Conservation (phyloP, 2,888 invertebrate species). For the Lepidocyrtoides sp. region DNA sequence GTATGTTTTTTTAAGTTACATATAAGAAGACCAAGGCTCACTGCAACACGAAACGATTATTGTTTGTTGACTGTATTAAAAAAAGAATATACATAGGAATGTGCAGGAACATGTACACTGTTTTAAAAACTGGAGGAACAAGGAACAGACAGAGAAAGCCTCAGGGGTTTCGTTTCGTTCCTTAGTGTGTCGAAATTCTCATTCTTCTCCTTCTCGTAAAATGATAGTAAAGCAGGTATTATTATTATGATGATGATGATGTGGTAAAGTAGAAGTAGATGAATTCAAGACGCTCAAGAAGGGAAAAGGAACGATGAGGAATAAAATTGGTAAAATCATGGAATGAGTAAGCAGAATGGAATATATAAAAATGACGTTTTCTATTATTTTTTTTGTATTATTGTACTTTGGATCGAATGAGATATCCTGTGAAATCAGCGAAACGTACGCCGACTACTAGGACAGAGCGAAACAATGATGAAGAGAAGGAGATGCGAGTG, state of each 20-base stretch:
- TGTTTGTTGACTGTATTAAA: slow-evolving; percentile 28
- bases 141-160: slow-evolving; percentile 70
- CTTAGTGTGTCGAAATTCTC: slow-evolving; percentile 68
- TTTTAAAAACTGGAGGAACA: slow-evolving; percentile 50
- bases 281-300: neutral
- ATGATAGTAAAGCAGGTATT: slow-evolving; percentile 54
- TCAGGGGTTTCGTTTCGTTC: slow-evolving; percentile 65
- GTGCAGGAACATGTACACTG: slow-evolving; percentile 6
- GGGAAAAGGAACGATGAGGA: slow-evolving; percentile 21
- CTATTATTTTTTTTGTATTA: neutral
- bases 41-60: slow-evolving; percentile 55
- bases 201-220: slow-evolving; percentile 61
- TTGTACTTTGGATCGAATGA: neutral
- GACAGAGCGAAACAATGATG: slow-evolving; percentile 51
- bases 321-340: slow-evolving; percentile 64
- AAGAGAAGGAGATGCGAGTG: slow-evolving; percentile 42
- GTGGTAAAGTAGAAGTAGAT: slow-evolving; percentile 42
- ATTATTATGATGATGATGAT: slow-evolving; percentile 54
- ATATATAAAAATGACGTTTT: slow-evolving; percentile 16
- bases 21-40: slow-evolving; percentile 49
- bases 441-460: slow-evolving; percentile 1
- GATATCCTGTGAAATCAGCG: slow-evolving; percentile 29
- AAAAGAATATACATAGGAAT: neutral
- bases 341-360: slow-evolving; percentile 67
- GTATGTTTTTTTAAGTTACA: slow-evolving; percentile 4